Conservation (phyloP, 2,113 vertebrate genomes). For the Heliornis fulica region DNA sequence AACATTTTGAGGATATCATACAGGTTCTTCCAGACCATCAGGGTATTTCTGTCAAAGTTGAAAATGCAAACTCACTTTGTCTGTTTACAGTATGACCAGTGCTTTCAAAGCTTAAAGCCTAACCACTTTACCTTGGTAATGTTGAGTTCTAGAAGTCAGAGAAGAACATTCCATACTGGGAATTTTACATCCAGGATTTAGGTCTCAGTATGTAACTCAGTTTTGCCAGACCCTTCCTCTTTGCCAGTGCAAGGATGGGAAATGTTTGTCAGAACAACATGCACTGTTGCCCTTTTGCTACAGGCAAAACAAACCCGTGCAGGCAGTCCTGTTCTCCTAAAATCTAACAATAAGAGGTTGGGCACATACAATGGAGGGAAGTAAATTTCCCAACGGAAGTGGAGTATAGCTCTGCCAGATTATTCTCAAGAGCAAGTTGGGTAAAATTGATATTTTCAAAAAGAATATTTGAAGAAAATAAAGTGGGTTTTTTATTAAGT, state of each 20-base stretch:
- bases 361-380: background rate
- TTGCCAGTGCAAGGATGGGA: background rate
- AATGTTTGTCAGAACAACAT: conserved; percentile 20
- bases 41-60: background rate
- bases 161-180: background rate
- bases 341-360: conserved; percentile 27
- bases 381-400: conserved; percentile 16
- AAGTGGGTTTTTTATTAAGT: background rate
- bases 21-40: background rate
- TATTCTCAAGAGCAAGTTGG: conserved; percentile 3
- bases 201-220: background rate
- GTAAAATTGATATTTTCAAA: background rate
- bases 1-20: background rate
- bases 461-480: background rate
- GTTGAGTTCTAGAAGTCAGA: background rate
- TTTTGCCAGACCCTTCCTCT: background rate
- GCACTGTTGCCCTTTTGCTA: background rate
- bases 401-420: background rate
- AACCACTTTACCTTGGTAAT: background rate
- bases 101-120: background rate
- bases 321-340: background rate
- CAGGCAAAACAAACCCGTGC: conserved; percentile 20
- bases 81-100: background rate
- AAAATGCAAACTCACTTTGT: background rate
- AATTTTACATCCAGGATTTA: background rate